Base-by-base conservation (phyloP, 2,888 invertebrate species). In the Polydrusus cervinus region DNA sequence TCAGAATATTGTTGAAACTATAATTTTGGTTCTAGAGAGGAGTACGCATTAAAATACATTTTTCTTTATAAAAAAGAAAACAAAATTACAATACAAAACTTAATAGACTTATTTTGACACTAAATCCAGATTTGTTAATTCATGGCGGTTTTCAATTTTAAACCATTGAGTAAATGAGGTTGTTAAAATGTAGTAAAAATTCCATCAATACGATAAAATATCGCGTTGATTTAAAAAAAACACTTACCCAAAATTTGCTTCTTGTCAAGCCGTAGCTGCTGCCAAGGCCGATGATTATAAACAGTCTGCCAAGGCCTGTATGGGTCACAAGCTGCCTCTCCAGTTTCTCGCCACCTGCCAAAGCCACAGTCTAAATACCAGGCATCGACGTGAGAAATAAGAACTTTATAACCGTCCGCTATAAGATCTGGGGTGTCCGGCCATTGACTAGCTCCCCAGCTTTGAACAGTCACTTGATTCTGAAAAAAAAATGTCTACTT, bases 231-330 rank as follows among this genome's bases (percentile, higher is more conserved):
- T 40, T 40, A 40, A 11, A 43, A 30, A 45, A 30, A 55, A 16
- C 38, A 64, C 61, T 94, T 95, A 0, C 96, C 96, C 64, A 93
- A 86, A 14, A 92, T 86, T 51, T 89, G 83, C 30, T 86, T 84
- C 71, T 87, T 83, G 70, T 86, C 78, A 25, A 89, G 81, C 49
- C 86, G 86, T 84, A 88, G 87, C 40, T 88, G 88, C 75, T 89
- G 89, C 93, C 94, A 93, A 0, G 95, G 95, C 78, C 93, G 89
- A 86, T 96, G 95, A 85, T 92, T 93, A 87, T 96, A 96, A 62
- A 95, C 91, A 78, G 93, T 93, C 86, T 96, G 95, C 96, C 96
- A 96, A 62, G 94, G 93, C 75, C 94, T 91, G 87, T 96, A 96
- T 9, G 95, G 95, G 18, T 95, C 94, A 85, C 96, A 96, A 81